Evolutionary conservation across 2,888 invertebrate species (phyloP), one percentile per base, ranked within the genome.

Genomic region (Chymomyza fuscimana): DNA sequence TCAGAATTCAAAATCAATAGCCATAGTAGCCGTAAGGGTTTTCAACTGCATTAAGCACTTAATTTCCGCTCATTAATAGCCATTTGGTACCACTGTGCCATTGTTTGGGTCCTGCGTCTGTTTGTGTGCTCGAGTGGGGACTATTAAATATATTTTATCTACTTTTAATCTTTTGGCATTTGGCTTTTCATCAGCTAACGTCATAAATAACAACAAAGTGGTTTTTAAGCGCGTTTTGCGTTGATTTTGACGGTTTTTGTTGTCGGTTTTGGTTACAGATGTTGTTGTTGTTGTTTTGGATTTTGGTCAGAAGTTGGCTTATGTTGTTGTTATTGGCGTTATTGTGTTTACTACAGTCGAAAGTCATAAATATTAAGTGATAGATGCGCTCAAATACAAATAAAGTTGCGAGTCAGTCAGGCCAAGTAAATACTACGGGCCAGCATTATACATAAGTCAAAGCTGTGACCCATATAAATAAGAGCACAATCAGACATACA

Each of bases 171-270:
- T 86, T 79, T 79, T 82, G 81, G 78, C 81, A 82, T 77, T 87
- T 80, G 82, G 81, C 86, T 89, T 89, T 88, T 89, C 89, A 89
- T 89, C 89, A 86, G 77, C 76, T 72, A 76, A 76, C 81, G 78
- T 81, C 81, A 89, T 89, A 89, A 88, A 89, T 88, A 89, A 89
- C 82, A 86, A 78, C 79, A 85, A 85, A 87, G 80, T 80, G 85
- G 78, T 73, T 78, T 79, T 81, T 75, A 80, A 81, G 77, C 73
- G 82, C 63, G 59, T 71, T 73, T 70, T 78, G 79, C 77, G 74
- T 76, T 74, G 78, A 65, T 73, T 71, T 82, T 69, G 64, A 67
- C 54, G 25, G 22, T 6, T 64, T 59, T 65, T 66, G 69, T 74
- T 62, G 65, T 54, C 59, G 22, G 50, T 65, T 32, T 32, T 32